Evolutionary conservation across 2,888 invertebrate species (phyloP).

Genomic region (Mylabris sibirica): DNA sequence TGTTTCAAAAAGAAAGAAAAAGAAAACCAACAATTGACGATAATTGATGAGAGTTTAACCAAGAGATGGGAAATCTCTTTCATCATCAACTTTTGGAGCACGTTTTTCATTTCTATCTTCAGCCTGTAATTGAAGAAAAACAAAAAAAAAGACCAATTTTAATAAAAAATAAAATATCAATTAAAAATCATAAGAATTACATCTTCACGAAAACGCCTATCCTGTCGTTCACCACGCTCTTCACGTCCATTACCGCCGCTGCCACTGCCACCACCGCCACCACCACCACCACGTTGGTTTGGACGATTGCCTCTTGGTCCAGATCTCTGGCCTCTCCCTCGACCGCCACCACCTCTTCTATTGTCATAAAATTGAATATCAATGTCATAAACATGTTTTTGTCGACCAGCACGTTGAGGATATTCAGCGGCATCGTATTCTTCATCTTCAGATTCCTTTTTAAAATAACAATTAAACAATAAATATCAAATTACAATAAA

Average conservation of each 20-base stretch:
- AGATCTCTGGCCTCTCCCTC: slow-evolving; percentile 66
- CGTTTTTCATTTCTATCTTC: slow-evolving; percentile 50
- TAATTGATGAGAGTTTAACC: slow-evolving; percentile 66
- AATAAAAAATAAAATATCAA: not conserved
- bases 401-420: slow-evolving; percentile 85
- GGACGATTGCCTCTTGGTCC: slow-evolving; percentile 58
- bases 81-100: slow-evolving; percentile 92
- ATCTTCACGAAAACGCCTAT: slow-evolving; percentile 46
- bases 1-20: slow-evolving; percentile 19
- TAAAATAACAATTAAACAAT: not conserved
- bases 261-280: slow-evolving; percentile 52
- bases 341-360: slow-evolving; percentile 74
- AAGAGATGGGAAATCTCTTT: slow-evolving; percentile 93
- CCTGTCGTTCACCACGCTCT: slow-evolving; percentile 33
- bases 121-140: slow-evolving; percentile 38
- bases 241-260: slow-evolving; percentile 46
- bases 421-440: slow-evolving; percentile 80
- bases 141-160: not conserved
- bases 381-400: slow-evolving; percentile 85
- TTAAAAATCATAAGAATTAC: slow-evolving; percentile 9
- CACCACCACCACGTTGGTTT: slow-evolving; percentile 58
- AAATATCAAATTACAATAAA: not conserved
- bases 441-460: slow-evolving; percentile 59
- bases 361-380: slow-evolving; percentile 88
- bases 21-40: slow-evolving; percentile 37